Conservation (phyloP, 64 coral and sea anemone genomes). For the Platygyra sinensis region DNA sequence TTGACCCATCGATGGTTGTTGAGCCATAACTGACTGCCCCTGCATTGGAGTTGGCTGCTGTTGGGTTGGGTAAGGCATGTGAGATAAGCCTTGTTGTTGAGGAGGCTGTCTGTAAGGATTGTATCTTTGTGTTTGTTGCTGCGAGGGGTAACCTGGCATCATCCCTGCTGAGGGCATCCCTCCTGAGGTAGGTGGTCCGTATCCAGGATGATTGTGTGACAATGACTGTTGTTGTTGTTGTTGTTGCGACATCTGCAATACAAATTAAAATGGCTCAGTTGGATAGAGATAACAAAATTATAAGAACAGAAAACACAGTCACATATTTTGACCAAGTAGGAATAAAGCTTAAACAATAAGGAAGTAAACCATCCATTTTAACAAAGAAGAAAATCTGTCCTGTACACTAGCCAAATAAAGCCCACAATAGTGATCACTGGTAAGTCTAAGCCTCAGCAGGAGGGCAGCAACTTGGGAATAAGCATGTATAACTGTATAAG, state of each 20-base stretch:
- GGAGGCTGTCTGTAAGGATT: constrained; percentile 74
- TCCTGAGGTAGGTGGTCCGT: constrained; percentile 40
- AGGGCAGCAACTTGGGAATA: too few species aligned
- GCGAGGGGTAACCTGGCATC: constrained; percentile 69
- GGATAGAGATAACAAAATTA: background rate
- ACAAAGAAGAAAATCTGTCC: too few species aligned
- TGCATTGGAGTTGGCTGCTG: constrained; percentile 63
- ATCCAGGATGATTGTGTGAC: constrained; percentile 51
- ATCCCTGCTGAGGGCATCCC: constrained; percentile 45
- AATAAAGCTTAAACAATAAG: too few species aligned
- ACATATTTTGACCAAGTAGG: too few species aligned
- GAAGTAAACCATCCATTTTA: too few species aligned
- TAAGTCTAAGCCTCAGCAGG: too few species aligned
- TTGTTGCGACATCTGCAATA: constrained; percentile 20
- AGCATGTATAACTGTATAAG: too few species aligned
- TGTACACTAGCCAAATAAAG: too few species aligned
- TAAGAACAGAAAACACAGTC: background rate
- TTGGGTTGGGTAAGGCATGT: constrained; percentile 76
- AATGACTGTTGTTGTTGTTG: constrained; percentile 72
- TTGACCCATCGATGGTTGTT: constrained; percentile 36
- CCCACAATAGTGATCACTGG: too few species aligned
- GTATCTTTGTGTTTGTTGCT: constrained; percentile 79
- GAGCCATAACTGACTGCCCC: constrained; percentile 42
- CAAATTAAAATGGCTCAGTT: background rate
- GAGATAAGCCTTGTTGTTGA: constrained; percentile 79